Evolutionary conservation across 1,140 invertebrate species (phyloP).

Genomic region (Thalassaphorura encarpata): DNA sequence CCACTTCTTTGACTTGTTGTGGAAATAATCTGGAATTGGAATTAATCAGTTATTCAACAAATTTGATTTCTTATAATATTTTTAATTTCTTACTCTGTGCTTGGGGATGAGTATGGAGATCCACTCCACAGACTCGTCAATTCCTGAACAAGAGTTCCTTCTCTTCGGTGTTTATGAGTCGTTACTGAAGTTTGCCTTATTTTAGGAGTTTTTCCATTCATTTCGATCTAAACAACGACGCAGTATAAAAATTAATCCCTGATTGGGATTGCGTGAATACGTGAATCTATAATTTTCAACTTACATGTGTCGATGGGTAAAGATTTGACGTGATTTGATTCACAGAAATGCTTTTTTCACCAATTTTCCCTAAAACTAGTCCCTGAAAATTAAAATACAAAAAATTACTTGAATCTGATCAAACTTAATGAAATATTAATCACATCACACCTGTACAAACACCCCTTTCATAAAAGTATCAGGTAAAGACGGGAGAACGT

Average conservation of each 20-base stretch:
- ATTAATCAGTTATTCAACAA: conserved; percentile 1
- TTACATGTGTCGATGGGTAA: conserved; percentile 28
- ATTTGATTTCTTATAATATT: conserved; percentile 1
- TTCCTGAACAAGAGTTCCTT: conserved; percentile 18
- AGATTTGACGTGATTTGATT: conserved; percentile 26
- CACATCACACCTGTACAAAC: conserved; percentile 25
- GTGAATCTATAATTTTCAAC: conserved; percentile 1
- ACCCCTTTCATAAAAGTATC: conserved; percentile 33
- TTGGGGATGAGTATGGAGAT: conserved; percentile 3
- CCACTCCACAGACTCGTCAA: conserved; percentile 20
- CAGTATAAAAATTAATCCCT: background rate
- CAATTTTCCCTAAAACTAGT: conserved; percentile 25
- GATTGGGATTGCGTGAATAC: background rate
- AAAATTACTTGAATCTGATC: background rate
- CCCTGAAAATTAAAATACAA: conserved; percentile 18
- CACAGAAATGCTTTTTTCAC: conserved; percentile 27
- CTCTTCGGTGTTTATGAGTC: conserved; percentile 13
- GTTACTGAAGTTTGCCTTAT: conserved; percentile 15
- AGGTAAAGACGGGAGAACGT: conserved; percentile 20
- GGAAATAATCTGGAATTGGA: conserved; percentile 20
- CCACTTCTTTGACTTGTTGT: conserved; percentile 15
- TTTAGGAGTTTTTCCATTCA: conserved; percentile 14
- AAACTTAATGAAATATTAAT: background rate
- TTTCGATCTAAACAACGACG: conserved; percentile 21
- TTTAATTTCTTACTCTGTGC: conserved; percentile 18